Evolutionary conservation across 2,797 vertebrate species (phyloP), one percentile per base, ranked within the genome.

Genomic region (Cossypha dichroa): DNA sequence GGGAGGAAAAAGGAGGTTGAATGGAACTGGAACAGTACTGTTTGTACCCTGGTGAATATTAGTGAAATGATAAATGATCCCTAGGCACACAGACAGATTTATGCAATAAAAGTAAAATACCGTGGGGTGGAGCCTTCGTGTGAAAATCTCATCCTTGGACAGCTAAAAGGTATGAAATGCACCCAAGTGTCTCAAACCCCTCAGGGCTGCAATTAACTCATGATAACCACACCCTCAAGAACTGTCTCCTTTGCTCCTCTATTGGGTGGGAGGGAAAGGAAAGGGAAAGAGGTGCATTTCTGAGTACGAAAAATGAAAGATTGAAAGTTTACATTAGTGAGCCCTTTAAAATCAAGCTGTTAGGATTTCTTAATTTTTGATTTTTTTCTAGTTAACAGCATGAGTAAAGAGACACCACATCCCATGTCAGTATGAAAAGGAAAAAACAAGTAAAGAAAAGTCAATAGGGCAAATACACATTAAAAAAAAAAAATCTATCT

Each of bases 11-110:
- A 68, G 69, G 77, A 91, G 34, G 73, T 60, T 88, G 76, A 94
- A 51, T 78, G 51, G 63, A 67, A 90, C 25, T 85, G 40, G 89
- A 55, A 90, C 12, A 89, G 84, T 85, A 94, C 67, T 86, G 66
- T 75, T 90, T 88, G 66, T 95, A 94, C 85, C 29, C 67, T 94
- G 66, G 70, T 86, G 90, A 85, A 93, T 69, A 96, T 81, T 92
- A 96, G 55, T 31, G 93, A 96, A 94, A 94, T 93, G 87, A 94
- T 67, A 93, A 93, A 94, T 56, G 79, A 92, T 92, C 75, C 55
- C 38, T 81, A 90, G 78, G 55, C 38, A 93, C 49, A 80, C 22
- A 92, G 76, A 77, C 51, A 84, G 85, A 96, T 88, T 81, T 94
- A 84, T 92, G 84, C 55, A 95, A 91, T 80, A 79, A 93, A 96